A percentile compares a stretch with the other conserved stretches of the same genome.
Evolutionary conservation across 92 coral and sea anemone species (phyloP).

Genomic region (Metridium senile): DNA sequence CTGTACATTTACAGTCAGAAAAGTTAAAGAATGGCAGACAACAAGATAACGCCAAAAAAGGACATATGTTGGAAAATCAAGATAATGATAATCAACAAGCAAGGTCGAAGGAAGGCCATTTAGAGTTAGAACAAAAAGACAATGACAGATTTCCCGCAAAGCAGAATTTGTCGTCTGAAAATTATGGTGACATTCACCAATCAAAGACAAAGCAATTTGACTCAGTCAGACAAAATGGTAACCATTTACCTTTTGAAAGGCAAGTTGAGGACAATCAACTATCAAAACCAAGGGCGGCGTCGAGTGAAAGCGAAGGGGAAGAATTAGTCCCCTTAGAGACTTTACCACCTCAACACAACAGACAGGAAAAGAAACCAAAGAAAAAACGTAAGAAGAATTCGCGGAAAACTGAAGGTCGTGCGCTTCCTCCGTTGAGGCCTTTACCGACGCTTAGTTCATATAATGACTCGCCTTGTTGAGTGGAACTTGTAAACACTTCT

Average conservation of each 20-base stretch:
- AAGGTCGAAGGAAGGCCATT: background rate
- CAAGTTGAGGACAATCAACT: background rate
- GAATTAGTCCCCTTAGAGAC: slow-evolving; percentile 39
- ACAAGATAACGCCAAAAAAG: background rate
- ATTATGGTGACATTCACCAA: too few species aligned
- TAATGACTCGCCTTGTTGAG: background rate
- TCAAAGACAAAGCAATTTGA: background rate
- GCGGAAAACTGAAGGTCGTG: background rate
- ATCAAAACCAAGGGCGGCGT: background rate
- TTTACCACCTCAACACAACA: slow-evolving; percentile 6
- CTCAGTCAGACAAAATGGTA: background rate
- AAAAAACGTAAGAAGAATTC: background rate
- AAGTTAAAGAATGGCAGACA: background rate
- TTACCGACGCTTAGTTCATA: background rate
- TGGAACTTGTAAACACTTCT: too few species aligned
- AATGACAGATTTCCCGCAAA: background rate
- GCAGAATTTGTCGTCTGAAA: background rate
- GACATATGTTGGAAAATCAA: background rate
- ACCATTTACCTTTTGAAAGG: background rate
- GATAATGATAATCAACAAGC: background rate
- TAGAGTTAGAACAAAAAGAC: background rate
- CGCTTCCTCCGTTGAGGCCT: background rate
- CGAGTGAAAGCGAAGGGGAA: slow-evolving; percentile 32
- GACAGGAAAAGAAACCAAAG: slow-evolving; percentile 1
- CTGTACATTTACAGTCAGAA: slow-evolving; percentile 25